Evolutionary conservation across 1,140 invertebrate genomes (phyloP), one percentile per base, ranked within the genome.

Genomic region (Pinna nobilis): DNA sequence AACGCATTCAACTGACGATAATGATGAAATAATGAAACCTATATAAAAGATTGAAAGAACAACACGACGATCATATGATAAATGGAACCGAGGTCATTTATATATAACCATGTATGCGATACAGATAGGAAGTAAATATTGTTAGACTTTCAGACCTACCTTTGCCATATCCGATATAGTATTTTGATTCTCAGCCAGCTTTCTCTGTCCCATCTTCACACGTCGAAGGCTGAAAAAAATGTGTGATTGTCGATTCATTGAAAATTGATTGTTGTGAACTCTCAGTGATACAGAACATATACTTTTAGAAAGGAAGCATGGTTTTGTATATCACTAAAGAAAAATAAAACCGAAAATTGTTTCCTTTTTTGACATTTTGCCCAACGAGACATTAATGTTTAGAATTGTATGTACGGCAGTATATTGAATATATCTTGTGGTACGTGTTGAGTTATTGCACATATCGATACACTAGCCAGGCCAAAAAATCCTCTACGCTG

Each of bases 111-210:
- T 39, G 25, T 51, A 69, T 41, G 32, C 11, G 33, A 50, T 64
- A 47, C 37, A 32, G 49, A 39, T 4, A 59, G 41, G 35, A 70
- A 59, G 13, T 66, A 44, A 28, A 50, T 59, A 47, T 60, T 35
- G 25, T 32, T 35, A 66, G 32, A 28, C 23, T 20, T 6, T 49
- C 44, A 50, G 20, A 74, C 89, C 92, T 94, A 99, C 98, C 94
- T 99, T 99, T 83, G 98, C 97, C 96, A 99, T 99, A 89, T 99
- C 98, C 61, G 98, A 98, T 88, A 99, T 96, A 60, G 98, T 99
- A 87, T 98, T 99, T 80, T 97, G 96, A 89, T 99, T 99, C 89
- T 99, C 98, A 94, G 98, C 97, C 82, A 99, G 90, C 91, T 99
- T 99, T 89, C 98, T 92, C 92, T 99, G 98, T 92, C 99, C 98